phyloP scores from a whole-genome alignment of 1,140 invertebrate species.

The Bombus vancouverensis region DNA sequence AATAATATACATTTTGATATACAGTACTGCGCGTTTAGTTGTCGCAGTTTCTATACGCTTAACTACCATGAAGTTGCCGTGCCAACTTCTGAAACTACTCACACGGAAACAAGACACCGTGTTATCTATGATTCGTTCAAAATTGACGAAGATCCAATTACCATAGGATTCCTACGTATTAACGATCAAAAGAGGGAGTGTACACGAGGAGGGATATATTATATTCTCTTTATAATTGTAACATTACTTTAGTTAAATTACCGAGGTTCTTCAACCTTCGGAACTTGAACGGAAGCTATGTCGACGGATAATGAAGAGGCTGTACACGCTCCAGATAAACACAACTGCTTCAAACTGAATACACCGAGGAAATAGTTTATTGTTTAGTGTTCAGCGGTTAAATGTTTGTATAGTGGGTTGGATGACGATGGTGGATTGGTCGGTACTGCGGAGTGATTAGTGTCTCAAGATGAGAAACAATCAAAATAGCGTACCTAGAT shows the following conservation, averaged over 20 bases:
- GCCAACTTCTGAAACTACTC: not conserved
- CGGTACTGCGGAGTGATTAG: conserved; percentile 47
- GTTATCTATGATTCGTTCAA: not conserved
- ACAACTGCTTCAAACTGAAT: conserved; percentile 59
- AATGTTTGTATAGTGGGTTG: conserved; percentile 51
- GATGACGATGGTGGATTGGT: conserved; percentile 48
- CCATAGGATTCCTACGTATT: not conserved
- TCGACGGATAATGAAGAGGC: conserved; percentile 73
- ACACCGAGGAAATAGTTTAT: conserved; percentile 71
- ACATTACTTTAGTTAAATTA: not conserved
- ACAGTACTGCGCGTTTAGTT: not conserved
- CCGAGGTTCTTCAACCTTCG: conserved; percentile 51
- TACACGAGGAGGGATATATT: too few relatives aligned
- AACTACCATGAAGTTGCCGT: not conserved
- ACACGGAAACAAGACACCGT: not conserved
- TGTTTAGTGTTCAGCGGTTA: conserved; percentile 64
- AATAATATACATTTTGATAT: not conserved
- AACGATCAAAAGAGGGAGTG: not conserved
- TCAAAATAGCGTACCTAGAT: conserved; percentile 32
- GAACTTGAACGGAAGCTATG: conserved; percentile 68
- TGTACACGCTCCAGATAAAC: conserved; percentile 71
- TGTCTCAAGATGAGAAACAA: conserved; percentile 55
- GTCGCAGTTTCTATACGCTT: not conserved
- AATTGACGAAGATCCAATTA: not conserved
- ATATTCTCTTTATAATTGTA: not conserved